Percentiles rank a stretch among this genome's conserved stretches.
phyloP scores from a whole-genome alignment of 2,797 vertebrate species.

The Neosilurus hyrtlii region DNA sequence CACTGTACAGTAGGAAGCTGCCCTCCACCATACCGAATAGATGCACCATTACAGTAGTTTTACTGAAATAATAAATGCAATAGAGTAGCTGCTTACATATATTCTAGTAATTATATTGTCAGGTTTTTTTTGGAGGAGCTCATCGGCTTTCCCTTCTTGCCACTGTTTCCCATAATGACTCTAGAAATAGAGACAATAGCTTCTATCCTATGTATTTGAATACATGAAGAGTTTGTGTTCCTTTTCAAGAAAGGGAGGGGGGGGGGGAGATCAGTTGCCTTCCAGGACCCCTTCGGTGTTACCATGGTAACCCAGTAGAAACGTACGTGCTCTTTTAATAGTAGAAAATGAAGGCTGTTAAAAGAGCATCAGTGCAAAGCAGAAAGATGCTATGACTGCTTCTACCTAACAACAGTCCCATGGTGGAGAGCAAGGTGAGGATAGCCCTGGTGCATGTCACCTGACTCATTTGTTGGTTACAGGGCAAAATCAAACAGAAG shows the following conservation, averaged over 20 bases:
- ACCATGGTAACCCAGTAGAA: slow-evolving; percentile 61
- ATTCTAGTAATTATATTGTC: slow-evolving; percentile 42
- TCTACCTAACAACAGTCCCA: slow-evolving; percentile 45
- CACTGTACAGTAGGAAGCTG: background rate
- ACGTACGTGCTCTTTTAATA: slow-evolving; percentile 57
- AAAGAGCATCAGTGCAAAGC: slow-evolving; percentile 38
- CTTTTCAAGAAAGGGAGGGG: slow-evolving; percentile 33
- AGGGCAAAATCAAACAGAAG: slow-evolving; percentile 36
- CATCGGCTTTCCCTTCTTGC: background rate
- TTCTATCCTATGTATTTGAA: slow-evolving; percentile 34
- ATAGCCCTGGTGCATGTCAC: slow-evolving; percentile 34
- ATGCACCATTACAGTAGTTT: background rate
- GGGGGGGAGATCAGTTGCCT: slow-evolving; percentile 40
- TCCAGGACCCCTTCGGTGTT: slow-evolving; percentile 55
- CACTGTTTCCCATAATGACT: slow-evolving; percentile 29
- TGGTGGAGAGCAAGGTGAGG: slow-evolving; percentile 40
- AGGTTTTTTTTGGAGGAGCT: background rate
- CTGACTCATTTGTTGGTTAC: slow-evolving; percentile 42
- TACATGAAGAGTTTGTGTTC: slow-evolving; percentile 36
- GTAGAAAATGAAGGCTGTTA: slow-evolving; percentile 47
- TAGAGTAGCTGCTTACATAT: slow-evolving; percentile 21
- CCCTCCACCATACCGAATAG: slow-evolving; percentile 1
- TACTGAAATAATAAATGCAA: slow-evolving; percentile 7
- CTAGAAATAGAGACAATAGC: slow-evolving; percentile 39
- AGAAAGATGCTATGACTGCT: slow-evolving; percentile 37